These are phyloP conservation scores for Mizuhopecten yessoensis DNA, from an alignment of 1,140 invertebrate genomes.

Conservation along the genomic window DNA sequence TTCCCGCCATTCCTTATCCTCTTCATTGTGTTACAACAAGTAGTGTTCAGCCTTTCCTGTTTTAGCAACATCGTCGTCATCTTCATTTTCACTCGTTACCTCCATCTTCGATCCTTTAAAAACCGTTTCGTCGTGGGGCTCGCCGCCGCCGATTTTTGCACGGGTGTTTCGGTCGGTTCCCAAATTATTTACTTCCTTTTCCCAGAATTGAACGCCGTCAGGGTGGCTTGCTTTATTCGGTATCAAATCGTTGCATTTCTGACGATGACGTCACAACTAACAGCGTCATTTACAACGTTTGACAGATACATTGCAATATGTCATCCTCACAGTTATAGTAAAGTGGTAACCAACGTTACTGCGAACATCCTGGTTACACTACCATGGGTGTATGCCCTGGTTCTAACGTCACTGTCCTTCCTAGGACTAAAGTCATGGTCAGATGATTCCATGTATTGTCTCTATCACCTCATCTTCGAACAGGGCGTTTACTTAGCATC, in stretches of 20 bases:
- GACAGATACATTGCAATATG: slow-evolving; percentile 66
- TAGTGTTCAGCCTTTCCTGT: slow-evolving; percentile 58
- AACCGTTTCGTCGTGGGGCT: slow-evolving; percentile 65
- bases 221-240: slow-evolving; percentile 53
- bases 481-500: slow-evolving; percentile 28
- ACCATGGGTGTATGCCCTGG: slow-evolving; percentile 47
- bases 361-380: slow-evolving; percentile 46
- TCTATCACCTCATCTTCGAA: slow-evolving; percentile 50
- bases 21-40: slow-evolving; percentile 59
- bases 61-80: slow-evolving; percentile 63
- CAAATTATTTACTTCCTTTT: slow-evolving; percentile 63
- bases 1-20: slow-evolving; percentile 48
- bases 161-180: slow-evolving; percentile 51
- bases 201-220: slow-evolving; percentile 43
- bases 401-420: slow-evolving; percentile 52
- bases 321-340: slow-evolving; percentile 54
- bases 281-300: slow-evolving; percentile 60
- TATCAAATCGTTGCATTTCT: slow-evolving; percentile 56
- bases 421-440: slow-evolving; percentile 58
- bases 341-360: slow-evolving; percentile 49
- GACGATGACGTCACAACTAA: slow-evolving; percentile 57
- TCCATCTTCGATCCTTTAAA: slow-evolving; percentile 56
- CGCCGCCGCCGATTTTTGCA: slow-evolving; percentile 63
- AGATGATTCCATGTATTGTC: slow-evolving; percentile 36
- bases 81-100: slow-evolving; percentile 57